Percentiles rank a stretch among this genome's conserved stretches.
Conservation (phyloP, 2,888 invertebrate genomes). For the Neoascia interrupta region DNA sequence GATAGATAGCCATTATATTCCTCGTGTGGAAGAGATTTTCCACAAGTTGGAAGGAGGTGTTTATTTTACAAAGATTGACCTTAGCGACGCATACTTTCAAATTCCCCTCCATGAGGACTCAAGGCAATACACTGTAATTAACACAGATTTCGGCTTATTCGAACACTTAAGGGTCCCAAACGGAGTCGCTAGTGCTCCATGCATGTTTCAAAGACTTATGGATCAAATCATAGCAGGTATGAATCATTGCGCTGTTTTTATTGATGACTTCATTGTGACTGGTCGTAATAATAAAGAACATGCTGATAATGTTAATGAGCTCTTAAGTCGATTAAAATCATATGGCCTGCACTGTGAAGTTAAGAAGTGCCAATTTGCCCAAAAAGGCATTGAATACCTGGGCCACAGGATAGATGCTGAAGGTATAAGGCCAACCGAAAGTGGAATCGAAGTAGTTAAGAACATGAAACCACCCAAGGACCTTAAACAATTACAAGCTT, state of each 20-base stretch:
- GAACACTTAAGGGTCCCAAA: too few species aligned
- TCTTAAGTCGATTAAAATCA: slow-evolving; percentile 25
- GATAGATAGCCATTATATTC: too few species aligned
- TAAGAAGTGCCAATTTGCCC: background rate
- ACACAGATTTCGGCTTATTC: too few species aligned
- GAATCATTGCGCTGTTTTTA: slow-evolving; percentile 25
- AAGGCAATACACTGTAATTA: too few species aligned
- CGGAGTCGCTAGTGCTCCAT: slow-evolving; percentile 38
- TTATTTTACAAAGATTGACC: too few species aligned
- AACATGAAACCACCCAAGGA: slow-evolving; percentile 2
- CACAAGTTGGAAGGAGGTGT: too few species aligned
- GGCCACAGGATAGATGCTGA: background rate
- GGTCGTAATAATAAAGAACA: slow-evolving; percentile 30
- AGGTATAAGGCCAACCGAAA: background rate
- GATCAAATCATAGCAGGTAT: slow-evolving; percentile 29
- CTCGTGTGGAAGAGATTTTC: too few species aligned
- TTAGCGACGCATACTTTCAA: too few species aligned
- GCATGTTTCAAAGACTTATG: slow-evolving; percentile 48
- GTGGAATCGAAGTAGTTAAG: slow-evolving; percentile 2
- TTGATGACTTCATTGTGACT: slow-evolving; percentile 38
- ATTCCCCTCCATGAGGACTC: too few species aligned
- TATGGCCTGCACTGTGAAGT: slow-evolving; percentile 6
- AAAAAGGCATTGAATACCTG: background rate
- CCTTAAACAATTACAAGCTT: slow-evolving; percentile 10
- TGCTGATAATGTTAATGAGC: slow-evolving; percentile 25